phyloP scores from a whole-genome alignment of 2,113 vertebrate genomes.

The Hippocampus barbouri region DNA sequence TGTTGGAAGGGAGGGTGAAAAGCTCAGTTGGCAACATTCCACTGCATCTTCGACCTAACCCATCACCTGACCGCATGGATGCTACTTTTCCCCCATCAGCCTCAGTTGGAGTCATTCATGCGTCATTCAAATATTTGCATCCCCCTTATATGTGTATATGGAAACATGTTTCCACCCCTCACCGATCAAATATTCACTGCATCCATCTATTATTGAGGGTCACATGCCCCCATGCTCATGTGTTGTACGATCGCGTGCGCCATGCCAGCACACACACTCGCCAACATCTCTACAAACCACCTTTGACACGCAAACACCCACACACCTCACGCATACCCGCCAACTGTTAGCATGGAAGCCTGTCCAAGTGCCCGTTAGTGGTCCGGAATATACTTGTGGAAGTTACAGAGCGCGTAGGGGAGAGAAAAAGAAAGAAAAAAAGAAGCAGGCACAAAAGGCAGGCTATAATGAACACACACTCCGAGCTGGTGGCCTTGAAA shows the following conservation, averaged over 20 bases:
- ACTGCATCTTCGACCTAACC: conserved; percentile 37
- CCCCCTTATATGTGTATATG: conserved; percentile 20
- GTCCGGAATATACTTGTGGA: conserved; percentile 35
- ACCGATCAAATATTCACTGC: conserved; percentile 72
- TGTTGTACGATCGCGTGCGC: conserved; percentile 55
- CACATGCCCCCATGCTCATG: conserved; percentile 57
- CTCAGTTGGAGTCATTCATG: conserved; percentile 39
- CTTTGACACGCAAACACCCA: conserved; percentile 51
- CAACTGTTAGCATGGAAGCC: conserved; percentile 50
- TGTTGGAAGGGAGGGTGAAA: conserved; percentile 37
- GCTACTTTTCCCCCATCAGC: conserved; percentile 38
- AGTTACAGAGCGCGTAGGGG: conserved; percentile 25
- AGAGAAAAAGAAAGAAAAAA: conserved; percentile 5
- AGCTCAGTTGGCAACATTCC: conserved; percentile 36
- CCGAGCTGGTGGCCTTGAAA: conserved; percentile 52
- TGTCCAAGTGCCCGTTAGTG: conserved; percentile 32
- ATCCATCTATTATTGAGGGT: conserved; percentile 75
- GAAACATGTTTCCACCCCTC: conserved; percentile 28
- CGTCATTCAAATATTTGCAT: conserved; percentile 58
- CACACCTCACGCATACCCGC: conserved; percentile 52
- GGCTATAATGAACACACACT: conserved; percentile 42
- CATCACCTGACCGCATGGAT: conserved; percentile 35
- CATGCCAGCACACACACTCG: conserved; percentile 27
- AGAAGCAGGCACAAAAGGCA: conserved; percentile 21
- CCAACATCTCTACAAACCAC: conserved; percentile 14